These are phyloP conservation scores for Oceanodroma leucorhoa DNA, from an alignment of 2,797 vertebrate species.

Conservation along the genomic window DNA sequence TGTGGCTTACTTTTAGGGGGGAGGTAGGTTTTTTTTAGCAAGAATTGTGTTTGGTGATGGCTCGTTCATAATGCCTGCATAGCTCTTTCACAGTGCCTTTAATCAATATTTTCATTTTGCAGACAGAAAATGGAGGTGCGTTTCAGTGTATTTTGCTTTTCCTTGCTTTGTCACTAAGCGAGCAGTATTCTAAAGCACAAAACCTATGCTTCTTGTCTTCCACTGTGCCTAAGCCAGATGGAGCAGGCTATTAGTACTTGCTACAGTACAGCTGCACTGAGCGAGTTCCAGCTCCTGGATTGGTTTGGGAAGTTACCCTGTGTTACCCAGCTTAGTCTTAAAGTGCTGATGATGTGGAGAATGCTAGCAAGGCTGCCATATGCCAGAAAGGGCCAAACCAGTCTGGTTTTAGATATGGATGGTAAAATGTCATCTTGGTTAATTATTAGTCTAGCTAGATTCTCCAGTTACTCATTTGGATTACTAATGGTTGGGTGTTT, in stretches of 20 bases:
- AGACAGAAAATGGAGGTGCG: neutral
- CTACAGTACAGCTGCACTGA: fast-evolving
- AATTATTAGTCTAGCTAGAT: neutral
- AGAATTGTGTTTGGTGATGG: neutral
- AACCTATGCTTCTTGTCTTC: neutral
- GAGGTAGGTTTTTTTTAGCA: neutral
- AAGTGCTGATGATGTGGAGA: neutral
- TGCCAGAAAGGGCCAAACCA: neutral
- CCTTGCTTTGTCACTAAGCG: neutral
- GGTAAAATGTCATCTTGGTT: neutral
- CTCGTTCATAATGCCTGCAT: neutral
- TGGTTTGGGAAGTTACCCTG: neutral
- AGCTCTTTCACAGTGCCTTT: neutral
- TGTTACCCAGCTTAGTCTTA: neutral
- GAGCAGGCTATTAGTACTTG: neutral
- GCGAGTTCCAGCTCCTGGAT: neutral
- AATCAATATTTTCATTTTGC: neutral
- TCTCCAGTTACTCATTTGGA: slow-evolving; percentile 15
- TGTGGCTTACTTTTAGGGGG: neutral
- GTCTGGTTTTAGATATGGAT: neutral
- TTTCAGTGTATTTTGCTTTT: neutral
- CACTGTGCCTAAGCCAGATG: neutral
- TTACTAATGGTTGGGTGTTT: neutral
- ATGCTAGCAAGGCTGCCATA: neutral
- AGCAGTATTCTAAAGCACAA: neutral